Evolutionary conservation across 2,797 vertebrate genomes (phyloP).

Genomic region (Moxostoma hubbsi): DNA sequence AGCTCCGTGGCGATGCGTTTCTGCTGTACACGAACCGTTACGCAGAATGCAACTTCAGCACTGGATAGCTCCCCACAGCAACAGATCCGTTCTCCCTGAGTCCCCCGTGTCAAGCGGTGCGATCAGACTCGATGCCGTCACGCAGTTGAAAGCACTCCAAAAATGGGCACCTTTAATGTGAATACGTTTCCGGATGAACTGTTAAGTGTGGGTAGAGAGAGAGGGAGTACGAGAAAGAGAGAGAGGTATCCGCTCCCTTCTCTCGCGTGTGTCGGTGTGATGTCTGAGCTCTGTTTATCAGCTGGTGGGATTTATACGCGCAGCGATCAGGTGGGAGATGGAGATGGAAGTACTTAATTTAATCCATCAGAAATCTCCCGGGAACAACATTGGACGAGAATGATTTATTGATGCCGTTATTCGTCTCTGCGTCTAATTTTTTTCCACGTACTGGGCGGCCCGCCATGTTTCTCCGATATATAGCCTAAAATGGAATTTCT

Average conservation of each 20-base stretch:
- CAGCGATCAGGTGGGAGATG: slow-evolving; percentile 75
- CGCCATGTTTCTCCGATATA: slow-evolving; percentile 73
- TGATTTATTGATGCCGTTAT: slow-evolving; percentile 85
- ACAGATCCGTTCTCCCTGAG: slow-evolving; percentile 49
- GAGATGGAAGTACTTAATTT: slow-evolving; percentile 85
- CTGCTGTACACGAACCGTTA: slow-evolving; percentile 38
- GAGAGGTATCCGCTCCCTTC: slow-evolving; percentile 50
- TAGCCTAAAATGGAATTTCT: slow-evolving; percentile 65
- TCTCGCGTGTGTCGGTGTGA: slow-evolving; percentile 65
- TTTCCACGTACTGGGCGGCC: slow-evolving; percentile 51
- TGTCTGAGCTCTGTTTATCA: slow-evolving; percentile 80
- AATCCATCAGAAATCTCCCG: slow-evolving; percentile 85
- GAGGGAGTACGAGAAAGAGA: slow-evolving; percentile 2
- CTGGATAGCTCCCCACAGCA: slow-evolving; percentile 79
- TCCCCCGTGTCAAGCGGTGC: slow-evolving; percentile 32
- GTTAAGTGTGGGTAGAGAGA: slow-evolving; percentile 44
- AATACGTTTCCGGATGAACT: slow-evolving; percentile 52
- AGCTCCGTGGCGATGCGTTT: slow-evolving; percentile 39
- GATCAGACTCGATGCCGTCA: slow-evolving; percentile 23
- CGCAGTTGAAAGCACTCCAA: slow-evolving; percentile 54
- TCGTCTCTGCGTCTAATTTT: slow-evolving; percentile 67
- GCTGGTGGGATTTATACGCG: slow-evolving; percentile 83
- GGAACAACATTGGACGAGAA: slow-evolving; percentile 81
- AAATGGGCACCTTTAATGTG: slow-evolving; percentile 56
- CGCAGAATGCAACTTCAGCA: slow-evolving; percentile 82